A percentile compares a stretch with the other conserved stretches of the same genome.
These are phyloP conservation scores for Gonocerus acuteangulatus DNA, from an alignment of 2,888 invertebrate species.

Conservation along the genomic window DNA sequence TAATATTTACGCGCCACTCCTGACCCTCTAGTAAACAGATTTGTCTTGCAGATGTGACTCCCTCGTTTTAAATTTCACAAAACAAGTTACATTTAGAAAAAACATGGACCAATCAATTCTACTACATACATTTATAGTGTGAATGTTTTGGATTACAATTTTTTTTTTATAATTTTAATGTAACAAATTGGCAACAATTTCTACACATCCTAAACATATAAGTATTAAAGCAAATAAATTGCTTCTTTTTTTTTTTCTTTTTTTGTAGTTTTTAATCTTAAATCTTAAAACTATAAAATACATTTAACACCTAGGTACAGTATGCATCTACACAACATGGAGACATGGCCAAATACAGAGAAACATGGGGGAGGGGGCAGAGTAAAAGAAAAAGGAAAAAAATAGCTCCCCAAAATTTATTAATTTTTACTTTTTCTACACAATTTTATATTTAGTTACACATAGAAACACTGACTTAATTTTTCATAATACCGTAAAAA, in stretches of 20 bases:
- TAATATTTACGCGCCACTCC: constrained; percentile 1
- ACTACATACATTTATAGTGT: constrained; percentile 37
- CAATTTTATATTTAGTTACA: not conserved
- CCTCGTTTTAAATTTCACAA: constrained; percentile 27
- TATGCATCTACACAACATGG: constrained; percentile 36
- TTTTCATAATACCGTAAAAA: constrained; percentile 28
- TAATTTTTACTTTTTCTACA: not conserved
- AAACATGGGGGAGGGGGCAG: not conserved
- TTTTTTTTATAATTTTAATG: constrained; percentile 33
- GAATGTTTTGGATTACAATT: constrained; percentile 36
- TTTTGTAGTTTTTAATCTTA: constrained; percentile 8
- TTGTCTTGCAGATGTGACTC: constrained; percentile 33
- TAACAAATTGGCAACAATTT: constrained; percentile 38
- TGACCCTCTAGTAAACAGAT: constrained; percentile 18
- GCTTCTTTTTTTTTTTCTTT: constrained; percentile 30
- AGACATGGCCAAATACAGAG: constrained; percentile 30
- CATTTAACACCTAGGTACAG: constrained; percentile 29
- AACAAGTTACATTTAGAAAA: constrained; percentile 35
- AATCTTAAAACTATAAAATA: constrained; percentile 16
- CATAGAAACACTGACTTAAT: constrained; percentile 10
- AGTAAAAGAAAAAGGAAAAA: constrained; percentile 2
- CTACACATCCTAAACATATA: constrained; percentile 37
- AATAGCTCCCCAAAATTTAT: not conserved
- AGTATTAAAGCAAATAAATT: constrained; percentile 31
- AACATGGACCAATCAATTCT: constrained; percentile 38